phyloP scores from a whole-genome alignment of 2,113 vertebrate species.

The Saiga tatarica region DNA sequence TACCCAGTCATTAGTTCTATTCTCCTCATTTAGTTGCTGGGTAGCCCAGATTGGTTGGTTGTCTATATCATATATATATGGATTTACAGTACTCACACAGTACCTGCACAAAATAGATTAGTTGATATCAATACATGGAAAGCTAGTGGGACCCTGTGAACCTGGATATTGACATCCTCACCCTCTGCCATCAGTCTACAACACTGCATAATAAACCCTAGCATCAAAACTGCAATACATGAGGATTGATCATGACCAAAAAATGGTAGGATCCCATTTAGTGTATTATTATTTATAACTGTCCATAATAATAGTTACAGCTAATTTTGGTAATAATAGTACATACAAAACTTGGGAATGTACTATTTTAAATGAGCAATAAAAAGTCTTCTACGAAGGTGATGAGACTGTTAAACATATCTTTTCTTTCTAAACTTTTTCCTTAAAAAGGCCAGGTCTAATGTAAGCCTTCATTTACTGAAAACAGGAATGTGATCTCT shows the following conservation, averaged over 20 bases:
- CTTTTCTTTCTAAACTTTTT: not conserved
- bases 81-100: not conserved
- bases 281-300: not conserved
- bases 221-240: not conserved
- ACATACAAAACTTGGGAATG: not conserved
- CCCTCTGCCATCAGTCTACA: not conserved
- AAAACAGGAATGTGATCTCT: not conserved
- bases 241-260: not conserved
- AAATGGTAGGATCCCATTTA: not conserved
- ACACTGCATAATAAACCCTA: not conserved
- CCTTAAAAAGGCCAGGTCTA: not conserved
- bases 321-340: not conserved
- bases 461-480: not conserved
- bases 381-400: not conserved
- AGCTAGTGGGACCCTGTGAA: not conserved
- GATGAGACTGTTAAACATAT: not conserved
- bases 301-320: not conserved
- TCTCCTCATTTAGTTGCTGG: not conserved
- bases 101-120: not conserved
- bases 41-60: not conserved
- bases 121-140: not conserved
- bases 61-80: not conserved
- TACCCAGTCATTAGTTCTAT: not conserved
- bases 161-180: not conserved
- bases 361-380: not conserved